These are phyloP conservation scores for Diplosoma virens DNA, from an alignment of 23 tunicate genomes.

Conservation along the genomic window DNA sequence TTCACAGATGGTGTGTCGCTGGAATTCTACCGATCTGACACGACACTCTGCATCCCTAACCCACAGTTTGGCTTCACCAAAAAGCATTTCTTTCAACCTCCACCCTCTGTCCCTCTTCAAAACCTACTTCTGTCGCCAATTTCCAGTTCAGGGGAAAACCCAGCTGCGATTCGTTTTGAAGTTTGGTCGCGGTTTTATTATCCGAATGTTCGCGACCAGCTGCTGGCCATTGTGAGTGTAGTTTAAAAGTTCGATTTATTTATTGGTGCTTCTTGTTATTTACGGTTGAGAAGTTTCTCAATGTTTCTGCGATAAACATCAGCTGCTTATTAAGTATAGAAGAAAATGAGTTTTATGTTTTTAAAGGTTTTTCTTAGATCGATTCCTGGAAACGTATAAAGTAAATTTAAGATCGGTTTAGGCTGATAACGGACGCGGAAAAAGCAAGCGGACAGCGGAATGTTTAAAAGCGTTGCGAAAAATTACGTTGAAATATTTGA, in stretches of 20 bases:
- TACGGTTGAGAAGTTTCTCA: no score
- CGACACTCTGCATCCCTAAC: conserved; percentile 69
- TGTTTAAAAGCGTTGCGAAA: no score
- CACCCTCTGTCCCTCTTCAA: conserved; percentile 57
- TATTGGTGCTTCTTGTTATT: no score
- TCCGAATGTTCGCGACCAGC: conserved; percentile 76
- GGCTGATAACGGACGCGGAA: no score
- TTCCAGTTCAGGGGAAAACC: conserved; percentile 42
- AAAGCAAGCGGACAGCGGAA: no score
- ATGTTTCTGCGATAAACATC: no score
- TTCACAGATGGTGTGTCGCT: conserved; percentile 35
- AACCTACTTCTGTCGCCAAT: conserved; percentile 41
- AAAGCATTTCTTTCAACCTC: conserved; percentile 47
- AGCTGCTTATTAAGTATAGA: no score
- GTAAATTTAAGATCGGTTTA: no score
- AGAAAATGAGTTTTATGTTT: no score
- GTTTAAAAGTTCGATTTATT: not conserved
- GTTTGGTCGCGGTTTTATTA: conserved; percentile 73
- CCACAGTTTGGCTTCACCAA: conserved; percentile 48
- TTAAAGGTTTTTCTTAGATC: no score
- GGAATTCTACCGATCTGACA: conserved; percentile 51
- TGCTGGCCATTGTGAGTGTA: conserved; percentile 59
- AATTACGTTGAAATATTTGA: no score
- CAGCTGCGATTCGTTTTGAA: conserved; percentile 74
- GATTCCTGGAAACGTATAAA: no score